These are phyloP conservation scores for Anser brachyrhynchus DNA, from an alignment of 2,113 vertebrate genomes.

Conservation along the genomic window DNA sequence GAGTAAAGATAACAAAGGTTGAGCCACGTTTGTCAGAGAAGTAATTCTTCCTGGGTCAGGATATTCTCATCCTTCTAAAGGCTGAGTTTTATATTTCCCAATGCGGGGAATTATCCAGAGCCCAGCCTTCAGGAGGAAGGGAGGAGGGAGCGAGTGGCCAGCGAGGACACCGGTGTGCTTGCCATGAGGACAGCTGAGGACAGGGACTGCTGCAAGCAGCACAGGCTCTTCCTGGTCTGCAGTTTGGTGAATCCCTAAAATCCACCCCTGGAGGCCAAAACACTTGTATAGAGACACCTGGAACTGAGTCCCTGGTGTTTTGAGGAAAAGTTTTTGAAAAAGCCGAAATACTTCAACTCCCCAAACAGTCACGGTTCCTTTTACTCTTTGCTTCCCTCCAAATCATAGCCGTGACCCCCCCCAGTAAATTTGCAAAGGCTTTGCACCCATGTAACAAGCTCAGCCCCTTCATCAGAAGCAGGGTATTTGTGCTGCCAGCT, in stretches of 20 bases:
- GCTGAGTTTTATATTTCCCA: background rate
- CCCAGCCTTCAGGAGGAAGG: too few relatives aligned
- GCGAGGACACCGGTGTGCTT: accelerated
- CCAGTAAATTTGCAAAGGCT: background rate
- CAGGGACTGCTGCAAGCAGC: background rate
- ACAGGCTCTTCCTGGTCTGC: background rate
- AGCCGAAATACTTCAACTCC: accelerated
- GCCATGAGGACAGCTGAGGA: background rate
- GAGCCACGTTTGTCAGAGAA: background rate
- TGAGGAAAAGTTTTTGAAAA: background rate
- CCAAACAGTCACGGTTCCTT: background rate
- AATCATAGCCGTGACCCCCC: background rate
- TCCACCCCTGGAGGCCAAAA: background rate
- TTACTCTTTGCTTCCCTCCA: background rate
- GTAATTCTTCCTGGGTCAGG: background rate
- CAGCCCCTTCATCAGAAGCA: background rate
- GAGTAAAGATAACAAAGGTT: background rate
- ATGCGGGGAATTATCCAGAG: too few relatives aligned
- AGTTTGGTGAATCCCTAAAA: background rate
- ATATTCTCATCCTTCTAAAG: background rate
- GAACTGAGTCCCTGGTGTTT: background rate
- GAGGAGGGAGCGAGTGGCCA: background rate
- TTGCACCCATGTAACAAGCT: background rate
- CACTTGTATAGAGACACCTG: background rate
- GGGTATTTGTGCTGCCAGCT: background rate